Base-by-base conservation (phyloP, 2,888 invertebrate species). In the Campoletis raptor region DNA sequence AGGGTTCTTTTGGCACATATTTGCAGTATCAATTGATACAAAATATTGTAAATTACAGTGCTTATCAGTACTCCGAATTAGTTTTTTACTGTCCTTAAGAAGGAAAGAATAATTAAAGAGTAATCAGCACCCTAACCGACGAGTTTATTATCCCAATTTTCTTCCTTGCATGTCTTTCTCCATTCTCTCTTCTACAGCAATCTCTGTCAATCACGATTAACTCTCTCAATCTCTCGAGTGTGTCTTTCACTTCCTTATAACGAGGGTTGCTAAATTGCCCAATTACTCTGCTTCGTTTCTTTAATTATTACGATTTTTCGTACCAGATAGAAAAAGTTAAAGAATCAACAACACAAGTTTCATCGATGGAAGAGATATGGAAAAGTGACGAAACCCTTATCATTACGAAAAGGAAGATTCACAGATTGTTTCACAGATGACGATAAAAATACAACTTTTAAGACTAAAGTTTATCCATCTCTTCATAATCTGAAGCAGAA, bases 171-270 rank as follows among this genome's bases (percentile, higher is more conserved):
- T 57, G 48, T 64, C 42, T 52, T 72, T 66, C 67, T 57, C 45
- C 67, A 67, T 54, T 42, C 40, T 74, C 67, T 69, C 24, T 54
- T 40, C 67, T 57, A 74, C 36, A 18, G 52, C 70, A 85, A 85
- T 83, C 85, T 79, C 85, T 54, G 82, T 70, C 85, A 82, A 85
- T 85, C 79, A 80, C 54, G 42, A 70, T 70, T 70, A 85, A 85
- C 64, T 85, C 21, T 36, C 74, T 70, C 21, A 82, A 79, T 82
- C 79, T 52, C 61, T 37, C 42, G 9, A 40, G 40, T 24, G 18
- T 36, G 48, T 42, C 48, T 61, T 37, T 36, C 70, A 76, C 57
- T 52, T 48, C 24, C 40, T 24, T 10, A 6, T 36, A 37, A 72
- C 18, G 37, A 66, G 52, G 52, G 21, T 48, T 72, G 40, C 70